Base-by-base conservation (phyloP, 2,113 vertebrate genomes). In the Chaetura pelagica region DNA sequence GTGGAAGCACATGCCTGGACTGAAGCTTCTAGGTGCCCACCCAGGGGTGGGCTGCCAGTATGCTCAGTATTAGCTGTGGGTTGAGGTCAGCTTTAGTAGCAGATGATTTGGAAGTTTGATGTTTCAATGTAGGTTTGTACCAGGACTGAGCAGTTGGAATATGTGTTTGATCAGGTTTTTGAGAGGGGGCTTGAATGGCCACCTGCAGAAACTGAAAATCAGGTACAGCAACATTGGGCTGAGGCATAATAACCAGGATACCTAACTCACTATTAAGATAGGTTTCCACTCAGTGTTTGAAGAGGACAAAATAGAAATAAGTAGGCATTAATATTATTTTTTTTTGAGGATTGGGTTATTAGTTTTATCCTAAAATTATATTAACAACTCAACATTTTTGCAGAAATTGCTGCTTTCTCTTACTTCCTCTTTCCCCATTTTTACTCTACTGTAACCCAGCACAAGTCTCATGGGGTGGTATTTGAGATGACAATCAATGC, bases 1-100 rank as follows among this genome's bases (percentile, higher is more conserved):
- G 7, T 16, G 51, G 23, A 54, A 68, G 5, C 0, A 0, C 3
- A 1, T 67, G 23, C 15, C 61, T 78, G 17, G 22, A 12, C 19
- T 20, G 62, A 71, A 71, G 44, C 15, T 7, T 5, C 9, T 17
- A 26, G 49, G 9, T 76, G 54, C 15, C 42, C 59, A 57, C 26
- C 0, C 4, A 78, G 18, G n/a, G 7, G n/a, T n/a, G 22, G 57
- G 11, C 24, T 85, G 38, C 57, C 82, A 44, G 30, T 3, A 0
- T 13, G 15, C 21, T 54, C 34, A 13, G 32, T 57, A 32, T 11
- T 52, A 54, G 27, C 63, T 38, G 23, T 76, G 42, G 7, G 2
- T 19, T 76, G 27, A 67, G 19, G 4, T 10, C 58, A 68, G 16
- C 38, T 87, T 64, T 57, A 42, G 55, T 17, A 84, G 52, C n/a